A percentile compares a stretch with the other conserved stretches of the same genome.
Conservation (phyloP, 2,797 vertebrate genomes). For the Sebastes trivittatus region DNA sequence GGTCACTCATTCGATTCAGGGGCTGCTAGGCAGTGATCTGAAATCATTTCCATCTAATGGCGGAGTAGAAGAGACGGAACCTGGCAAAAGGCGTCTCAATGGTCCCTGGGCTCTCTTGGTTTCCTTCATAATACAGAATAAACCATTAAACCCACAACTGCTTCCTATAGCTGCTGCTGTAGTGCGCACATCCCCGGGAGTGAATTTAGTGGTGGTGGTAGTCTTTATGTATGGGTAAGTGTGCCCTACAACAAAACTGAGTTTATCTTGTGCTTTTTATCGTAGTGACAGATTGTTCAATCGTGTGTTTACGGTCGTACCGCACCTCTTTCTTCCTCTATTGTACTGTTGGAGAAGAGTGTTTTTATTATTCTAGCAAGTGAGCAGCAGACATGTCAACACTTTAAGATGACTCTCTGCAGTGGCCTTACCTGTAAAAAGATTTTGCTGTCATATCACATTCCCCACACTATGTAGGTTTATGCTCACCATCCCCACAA, state of each 20-base stretch:
- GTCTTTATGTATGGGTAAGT: conserved; percentile 17
- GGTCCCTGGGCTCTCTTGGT: conserved; percentile 31
- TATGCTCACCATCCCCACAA: neutral
- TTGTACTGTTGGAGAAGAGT: conserved; percentile 14
- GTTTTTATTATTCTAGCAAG: conserved; percentile 46
- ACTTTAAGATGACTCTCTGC: conserved; percentile 47
- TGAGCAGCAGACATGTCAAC: conserved; percentile 53
- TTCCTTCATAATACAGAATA: conserved; percentile 54
- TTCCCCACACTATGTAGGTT: conserved; percentile 31
- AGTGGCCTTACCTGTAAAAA: conserved; percentile 21
- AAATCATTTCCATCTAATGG: conserved; percentile 75
- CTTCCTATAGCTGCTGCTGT: conserved; percentile 19
- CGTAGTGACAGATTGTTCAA: conserved; percentile 58
- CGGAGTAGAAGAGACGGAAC: conserved; percentile 36
- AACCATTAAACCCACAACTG: conserved; percentile 50
- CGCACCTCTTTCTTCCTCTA: conserved; percentile 1
- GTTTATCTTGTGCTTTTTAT: conserved; percentile 47
- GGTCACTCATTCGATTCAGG: conserved; percentile 77
- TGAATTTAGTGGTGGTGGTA: conserved; percentile 16
- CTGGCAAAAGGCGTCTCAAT: conserved; percentile 38
- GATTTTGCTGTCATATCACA: conserved; percentile 50
- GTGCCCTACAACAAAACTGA: conserved; percentile 22
- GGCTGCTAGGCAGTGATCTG: conserved; percentile 66
- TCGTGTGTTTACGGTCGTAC: conserved; percentile 26
- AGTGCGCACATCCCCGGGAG: conserved; percentile 21